phyloP scores from a whole-genome alignment of 2,888 invertebrate genomes.

The Metopia argyrocephala region DNA sequence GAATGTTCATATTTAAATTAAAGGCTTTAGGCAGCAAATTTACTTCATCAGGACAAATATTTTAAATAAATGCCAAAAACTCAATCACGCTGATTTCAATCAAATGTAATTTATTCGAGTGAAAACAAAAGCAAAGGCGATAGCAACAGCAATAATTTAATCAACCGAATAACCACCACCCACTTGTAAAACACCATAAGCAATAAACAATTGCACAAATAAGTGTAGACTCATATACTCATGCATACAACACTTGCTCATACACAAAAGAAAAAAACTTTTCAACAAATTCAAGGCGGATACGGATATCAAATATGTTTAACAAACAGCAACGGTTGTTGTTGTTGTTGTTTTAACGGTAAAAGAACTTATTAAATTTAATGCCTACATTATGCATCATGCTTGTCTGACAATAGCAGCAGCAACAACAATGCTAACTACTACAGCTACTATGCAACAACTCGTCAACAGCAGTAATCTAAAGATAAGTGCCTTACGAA shows the following conservation, averaged over 20 bases:
- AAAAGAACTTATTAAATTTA: constrained; percentile 54
- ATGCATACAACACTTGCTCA: neutral
- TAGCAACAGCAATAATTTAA: neutral
- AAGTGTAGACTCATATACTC: neutral
- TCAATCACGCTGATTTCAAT: constrained; percentile 11
- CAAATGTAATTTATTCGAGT: constrained; percentile 14
- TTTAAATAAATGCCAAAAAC: neutral
- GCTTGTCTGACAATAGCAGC: neutral
- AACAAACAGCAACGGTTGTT: constrained; percentile 46
- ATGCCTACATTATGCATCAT: constrained; percentile 50
- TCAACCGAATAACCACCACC: neutral
- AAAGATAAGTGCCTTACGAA: neutral
- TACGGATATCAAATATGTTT: constrained; percentile 40
- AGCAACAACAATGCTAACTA: neutral
- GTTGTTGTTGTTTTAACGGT: constrained; percentile 39
- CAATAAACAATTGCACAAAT: constrained; percentile 26
- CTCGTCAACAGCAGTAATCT: neutral
- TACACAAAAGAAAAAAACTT: neutral
- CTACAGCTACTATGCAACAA: neutral
- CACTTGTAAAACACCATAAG: constrained; percentile 13
- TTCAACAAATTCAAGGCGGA: constrained; percentile 20
- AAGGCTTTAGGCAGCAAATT: neutral
- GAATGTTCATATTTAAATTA: neutral
- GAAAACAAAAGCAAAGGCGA: neutral
- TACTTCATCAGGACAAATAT: neutral